Evolutionary conservation across 2,888 invertebrate species (phyloP).

Genomic region (Hydriomena furcata): DNA sequence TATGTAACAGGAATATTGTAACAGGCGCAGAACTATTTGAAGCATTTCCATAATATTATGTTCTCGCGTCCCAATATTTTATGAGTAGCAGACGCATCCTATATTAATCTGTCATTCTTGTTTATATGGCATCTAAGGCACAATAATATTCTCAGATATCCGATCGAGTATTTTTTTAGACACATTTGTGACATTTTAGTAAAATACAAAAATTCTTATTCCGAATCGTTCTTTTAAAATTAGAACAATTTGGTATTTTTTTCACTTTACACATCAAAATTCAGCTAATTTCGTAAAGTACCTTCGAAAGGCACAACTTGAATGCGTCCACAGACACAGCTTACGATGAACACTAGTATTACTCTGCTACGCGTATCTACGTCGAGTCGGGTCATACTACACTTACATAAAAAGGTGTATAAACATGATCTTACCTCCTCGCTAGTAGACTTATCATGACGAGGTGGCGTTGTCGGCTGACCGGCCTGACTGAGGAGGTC

Average conservation of each 20-base stretch:
- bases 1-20: background rate
- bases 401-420: background rate
- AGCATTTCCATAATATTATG: slow-evolving; percentile 8
- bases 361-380: slow-evolving; percentile 18
- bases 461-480: slow-evolving; percentile 92
- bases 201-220: no score
- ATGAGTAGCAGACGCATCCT: slow-evolving; percentile 16
- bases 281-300: no score
- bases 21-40: background rate
- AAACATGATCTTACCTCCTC: slow-evolving; percentile 94
- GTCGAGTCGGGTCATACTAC: slow-evolving; percentile 19
- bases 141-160: no score
- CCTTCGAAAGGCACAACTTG: background rate
- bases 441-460: slow-evolving; percentile 96
- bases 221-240: no score
- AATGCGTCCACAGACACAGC: slow-evolving; percentile 24
- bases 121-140: no score
- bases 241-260: no score
- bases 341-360: slow-evolving; percentile 15
- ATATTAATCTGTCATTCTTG: background rate
- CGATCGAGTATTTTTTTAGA: no score
- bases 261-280: no score
- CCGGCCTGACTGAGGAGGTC: slow-evolving; percentile 96
- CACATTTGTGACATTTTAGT: no score
- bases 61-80: no score